A percentile compares a stretch with the other conserved stretches of the same genome.
Evolutionary conservation across 2,888 invertebrate genomes (phyloP).

Genomic region (Eustalomyia histrio): DNA sequence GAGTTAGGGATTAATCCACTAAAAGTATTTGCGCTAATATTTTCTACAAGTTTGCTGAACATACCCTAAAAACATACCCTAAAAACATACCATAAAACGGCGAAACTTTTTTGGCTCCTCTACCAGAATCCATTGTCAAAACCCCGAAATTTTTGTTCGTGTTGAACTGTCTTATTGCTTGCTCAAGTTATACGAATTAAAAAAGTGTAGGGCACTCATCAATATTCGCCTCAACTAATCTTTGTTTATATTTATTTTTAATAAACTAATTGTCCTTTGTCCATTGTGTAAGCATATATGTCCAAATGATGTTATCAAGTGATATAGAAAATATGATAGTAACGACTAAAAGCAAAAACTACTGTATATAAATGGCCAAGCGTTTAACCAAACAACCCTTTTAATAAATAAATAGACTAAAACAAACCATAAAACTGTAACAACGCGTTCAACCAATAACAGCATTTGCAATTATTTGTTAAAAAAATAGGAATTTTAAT

Average conservation of each 20-base stretch:
- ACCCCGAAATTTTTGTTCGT: too few relatives aligned
- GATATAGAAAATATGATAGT: conserved; percentile 48
- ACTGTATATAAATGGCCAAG: conserved; percentile 22
- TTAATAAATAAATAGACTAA: conserved; percentile 16
- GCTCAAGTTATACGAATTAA: too few relatives aligned
- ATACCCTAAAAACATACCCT: too few relatives aligned
- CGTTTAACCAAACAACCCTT: conserved; percentile 20
- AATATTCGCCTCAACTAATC: neutral
- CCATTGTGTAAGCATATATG: conserved; percentile 28
- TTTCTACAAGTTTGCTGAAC: too few relatives aligned
- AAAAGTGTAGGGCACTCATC: neutral
- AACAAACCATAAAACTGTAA: conserved; percentile 10
- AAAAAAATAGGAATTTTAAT: neutral
- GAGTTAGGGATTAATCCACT: too few relatives aligned
- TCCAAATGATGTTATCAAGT: conserved; percentile 49
- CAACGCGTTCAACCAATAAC: neutral
- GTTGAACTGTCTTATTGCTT: too few relatives aligned
- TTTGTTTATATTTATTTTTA: conserved; percentile 31
- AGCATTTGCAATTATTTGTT: neutral
- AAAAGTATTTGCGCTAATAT: too few relatives aligned
- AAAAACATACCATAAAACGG: too few relatives aligned
- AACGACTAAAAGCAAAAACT: conserved; percentile 34
- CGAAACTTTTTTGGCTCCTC: too few relatives aligned
- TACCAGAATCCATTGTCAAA: too few relatives aligned
- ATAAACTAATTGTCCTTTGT: conserved; percentile 59